Percentiles rank a stretch among this genome's conserved stretches.
phyloP scores from a whole-genome alignment of 1,140 invertebrate species.

The Asobara japonica region DNA sequence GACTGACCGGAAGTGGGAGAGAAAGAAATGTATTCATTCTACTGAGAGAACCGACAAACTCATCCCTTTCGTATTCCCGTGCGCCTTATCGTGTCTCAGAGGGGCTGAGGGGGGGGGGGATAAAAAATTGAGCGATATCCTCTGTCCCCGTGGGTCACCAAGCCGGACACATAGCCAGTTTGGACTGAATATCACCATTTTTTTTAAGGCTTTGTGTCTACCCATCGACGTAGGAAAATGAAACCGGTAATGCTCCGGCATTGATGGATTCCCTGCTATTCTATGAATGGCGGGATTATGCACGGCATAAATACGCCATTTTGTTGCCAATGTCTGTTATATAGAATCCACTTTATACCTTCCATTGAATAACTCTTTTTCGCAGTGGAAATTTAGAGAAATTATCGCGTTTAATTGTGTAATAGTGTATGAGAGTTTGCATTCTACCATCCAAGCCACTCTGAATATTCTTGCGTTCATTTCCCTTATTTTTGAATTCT shows the following conservation, averaged over 20 bases:
- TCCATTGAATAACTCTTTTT: no score
- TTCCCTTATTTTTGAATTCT: no score
- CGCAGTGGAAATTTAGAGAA: no score
- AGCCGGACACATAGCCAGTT: slow-evolving; percentile 13
- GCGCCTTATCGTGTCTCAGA: neutral
- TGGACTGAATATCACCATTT: neutral
- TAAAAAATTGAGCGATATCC: slow-evolving; percentile 63
- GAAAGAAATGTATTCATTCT: slow-evolving; percentile 24
- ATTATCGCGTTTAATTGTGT: no score
- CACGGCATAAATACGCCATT: slow-evolving; percentile 63
- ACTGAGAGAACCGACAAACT: slow-evolving; percentile 39
- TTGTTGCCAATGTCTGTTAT: slow-evolving; percentile 47
- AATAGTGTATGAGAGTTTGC: no score
- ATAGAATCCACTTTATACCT: neutral
- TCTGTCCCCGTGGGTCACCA: slow-evolving; percentile 21
- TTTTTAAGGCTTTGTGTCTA: slow-evolving; percentile 59
- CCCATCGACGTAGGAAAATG: slow-evolving; percentile 62
- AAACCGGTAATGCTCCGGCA: slow-evolving; percentile 61
- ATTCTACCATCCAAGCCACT: neutral
- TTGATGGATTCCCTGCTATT: slow-evolving; percentile 62
- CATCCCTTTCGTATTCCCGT: slow-evolving; percentile 23
- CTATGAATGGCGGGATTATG: slow-evolving; percentile 61
- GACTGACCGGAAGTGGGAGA: slow-evolving; percentile 23
- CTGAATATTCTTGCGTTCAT: neutral
- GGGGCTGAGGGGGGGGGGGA: slow-evolving; percentile 27